Base-by-base conservation (phyloP, 2,113 vertebrate species). In the Myiopsitta monachus region DNA sequence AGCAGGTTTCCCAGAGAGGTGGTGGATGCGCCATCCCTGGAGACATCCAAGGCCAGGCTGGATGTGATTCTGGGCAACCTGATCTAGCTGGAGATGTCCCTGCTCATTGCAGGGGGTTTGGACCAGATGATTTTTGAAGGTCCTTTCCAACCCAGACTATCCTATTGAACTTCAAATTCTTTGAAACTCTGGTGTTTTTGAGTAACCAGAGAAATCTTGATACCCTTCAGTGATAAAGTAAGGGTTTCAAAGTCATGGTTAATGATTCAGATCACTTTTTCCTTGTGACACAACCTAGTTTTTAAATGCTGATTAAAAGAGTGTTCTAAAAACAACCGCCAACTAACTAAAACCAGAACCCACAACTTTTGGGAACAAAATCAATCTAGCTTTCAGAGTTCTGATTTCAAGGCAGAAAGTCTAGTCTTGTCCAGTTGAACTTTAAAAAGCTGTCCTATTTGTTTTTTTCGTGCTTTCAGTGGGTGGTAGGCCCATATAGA, bases 391-490 rank as follows among this genome's bases (percentile, higher is more conserved):
- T 88, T 83, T 90, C n/a, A n/a, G 23, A 63, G 9, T 67, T 93
- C 16, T 63, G 14, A 47, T 88, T 77, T 91, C 46, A 77, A 36
- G 30, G 27, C 47, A 72, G 36, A 81, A 93, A 52, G 88, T 64
- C 62, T 27, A 38, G 28, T 62, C 47, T 88, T 75, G 64, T 55
- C 83, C 62, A 75, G 43, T 1, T 75, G 51, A 88, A 78, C 83
- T 90, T 92, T 16, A 82, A 87, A 46, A 73, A 69, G 8, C 41
- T 95, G 92, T 47, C 88, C 75, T 85, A n/a, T 72, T 91, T 92
- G 52, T 54, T 66, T 59, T 59, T 22, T 31, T 55, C 31, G 39
- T 73, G 6, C 64, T 87, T 96, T 75, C 82, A 74, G 69, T 70
- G 46, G n/a, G 67, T 84, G 90, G 55, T 64, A 83, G 55, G 44